These are phyloP conservation scores for Nycteola revayana DNA, from an alignment of 2,888 invertebrate species.

Conservation along the genomic window DNA sequence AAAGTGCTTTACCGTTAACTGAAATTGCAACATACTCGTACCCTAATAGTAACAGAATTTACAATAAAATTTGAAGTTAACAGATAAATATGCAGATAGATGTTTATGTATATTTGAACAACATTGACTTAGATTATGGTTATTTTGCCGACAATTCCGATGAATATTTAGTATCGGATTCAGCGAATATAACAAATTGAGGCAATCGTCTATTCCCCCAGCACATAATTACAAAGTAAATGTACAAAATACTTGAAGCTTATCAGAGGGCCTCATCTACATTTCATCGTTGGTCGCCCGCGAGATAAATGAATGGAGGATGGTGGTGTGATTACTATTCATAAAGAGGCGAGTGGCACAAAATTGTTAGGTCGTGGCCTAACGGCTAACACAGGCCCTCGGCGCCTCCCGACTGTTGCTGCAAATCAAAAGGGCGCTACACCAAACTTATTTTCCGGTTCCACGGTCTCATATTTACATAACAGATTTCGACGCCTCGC, in stretches of 20 bases:
- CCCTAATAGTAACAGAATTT: no score
- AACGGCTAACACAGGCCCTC: constrained; percentile 34
- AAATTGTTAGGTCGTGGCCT: constrained; percentile 46
- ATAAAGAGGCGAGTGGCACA: constrained; percentile 58
- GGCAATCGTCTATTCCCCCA: constrained; percentile 41
- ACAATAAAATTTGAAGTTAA: no score
- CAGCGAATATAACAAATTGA: constrained; percentile 30
- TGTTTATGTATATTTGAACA: no score
- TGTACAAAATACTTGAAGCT: constrained; percentile 56
- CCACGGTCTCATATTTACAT: constrained; percentile 57
- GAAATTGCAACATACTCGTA: no score
- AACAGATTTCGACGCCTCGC: constrained; percentile 41
- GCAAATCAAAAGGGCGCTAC: constrained; percentile 46
- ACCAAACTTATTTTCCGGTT: constrained; percentile 60
- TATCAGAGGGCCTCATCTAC: constrained; percentile 64
- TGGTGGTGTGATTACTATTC: constrained; percentile 66
- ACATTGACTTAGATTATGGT: no score
- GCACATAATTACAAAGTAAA: constrained; percentile 52
- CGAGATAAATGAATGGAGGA: constrained; percentile 58
- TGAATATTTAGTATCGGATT: constrained; percentile 24
- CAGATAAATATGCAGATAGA: no score
- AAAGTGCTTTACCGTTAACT: no score
- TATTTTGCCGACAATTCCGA: no score
- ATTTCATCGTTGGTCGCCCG: constrained; percentile 60
- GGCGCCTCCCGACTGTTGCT: constrained; percentile 34